Conservation (phyloP, 2,797 vertebrate species). For the Coendou prehensilis region DNA sequence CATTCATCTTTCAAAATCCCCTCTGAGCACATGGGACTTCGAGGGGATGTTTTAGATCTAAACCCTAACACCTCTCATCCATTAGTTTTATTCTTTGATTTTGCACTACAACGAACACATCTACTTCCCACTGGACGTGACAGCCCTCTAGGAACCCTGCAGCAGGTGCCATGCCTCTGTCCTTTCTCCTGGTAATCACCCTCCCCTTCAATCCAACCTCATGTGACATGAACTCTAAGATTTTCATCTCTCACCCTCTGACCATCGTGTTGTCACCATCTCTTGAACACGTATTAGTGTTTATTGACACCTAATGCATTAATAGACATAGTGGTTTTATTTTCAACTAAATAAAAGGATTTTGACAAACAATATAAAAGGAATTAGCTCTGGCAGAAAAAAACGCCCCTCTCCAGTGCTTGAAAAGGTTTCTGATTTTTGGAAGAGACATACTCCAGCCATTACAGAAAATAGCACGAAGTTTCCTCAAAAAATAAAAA, state of each 20-base stretch:
- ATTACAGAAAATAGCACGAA: neutral
- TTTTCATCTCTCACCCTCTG: neutral
- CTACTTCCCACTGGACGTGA: neutral
- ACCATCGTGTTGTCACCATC: neutral
- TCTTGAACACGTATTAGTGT: neutral
- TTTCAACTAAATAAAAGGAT: conserved; percentile 11
- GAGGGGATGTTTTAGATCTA: neutral
- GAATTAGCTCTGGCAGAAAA: neutral
- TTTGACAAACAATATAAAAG: neutral
- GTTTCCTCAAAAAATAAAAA: neutral
- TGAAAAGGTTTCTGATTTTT: conserved; percentile 5
- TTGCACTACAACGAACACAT: neutral
- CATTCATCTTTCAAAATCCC: neutral
- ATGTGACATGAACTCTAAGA: neutral
- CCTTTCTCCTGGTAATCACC: neutral
- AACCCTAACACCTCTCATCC: neutral
- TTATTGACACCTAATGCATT: neutral
- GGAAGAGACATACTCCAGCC: neutral
- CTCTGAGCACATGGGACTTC: neutral
- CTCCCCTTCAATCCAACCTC: neutral
- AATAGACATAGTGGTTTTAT: neutral
- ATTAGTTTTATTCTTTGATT: neutral
- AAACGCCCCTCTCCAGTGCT: neutral
- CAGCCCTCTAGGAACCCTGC: neutral
- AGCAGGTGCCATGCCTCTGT: neutral